Evolutionary conservation across 2,888 invertebrate species (phyloP), one percentile per base, ranked within the genome.

Genomic region (Pammene aurita): DNA sequence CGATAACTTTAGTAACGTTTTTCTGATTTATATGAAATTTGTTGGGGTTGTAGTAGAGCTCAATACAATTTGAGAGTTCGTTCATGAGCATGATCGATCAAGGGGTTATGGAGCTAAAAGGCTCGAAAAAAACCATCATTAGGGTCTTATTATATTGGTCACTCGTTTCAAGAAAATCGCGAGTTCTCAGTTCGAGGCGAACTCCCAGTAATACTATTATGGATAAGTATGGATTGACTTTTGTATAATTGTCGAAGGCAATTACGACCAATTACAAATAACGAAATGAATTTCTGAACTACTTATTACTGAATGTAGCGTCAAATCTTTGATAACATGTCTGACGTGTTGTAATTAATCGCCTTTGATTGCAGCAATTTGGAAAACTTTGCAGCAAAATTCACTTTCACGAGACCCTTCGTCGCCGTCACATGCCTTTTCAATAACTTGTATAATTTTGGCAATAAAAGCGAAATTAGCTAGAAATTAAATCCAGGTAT

Each of bases 271-370:
- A 57, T 57, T n/a, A 48, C 44, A 35, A 48, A 46, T 14, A 38
- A 48, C 60, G 50, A 16, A 61, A 35, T 16, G 60, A 61, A 61
- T n/a, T 50, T 35, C 61, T 35, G 38, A 35, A 60, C n/a, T 58
- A 14, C 34, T 61, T 41, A 52, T 41, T 62, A 52, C 26, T 7
- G n/a, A 62, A 50, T 26, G 16, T 11, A 13, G 14, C 58, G 44
- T 58, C 44, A 58, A 44, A 58, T 44, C 16, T 44, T 18, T 62
- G 52, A 62, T 62, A 41, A 52, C n/a, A 50, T 16, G 38, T 13
- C 38, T 35, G 50, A 16, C 16, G 48, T 60, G 46, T 16, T 61
- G 62, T 50, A 62, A 52, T 52, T 62, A 62, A 41, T 52, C 48
- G 50, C 62, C 26, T n/a, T 5, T 50, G 16, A 52, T 62, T 62